phyloP scores from a whole-genome alignment of 2,888 invertebrate genomes.

The Nemotelus pantherinus region DNA sequence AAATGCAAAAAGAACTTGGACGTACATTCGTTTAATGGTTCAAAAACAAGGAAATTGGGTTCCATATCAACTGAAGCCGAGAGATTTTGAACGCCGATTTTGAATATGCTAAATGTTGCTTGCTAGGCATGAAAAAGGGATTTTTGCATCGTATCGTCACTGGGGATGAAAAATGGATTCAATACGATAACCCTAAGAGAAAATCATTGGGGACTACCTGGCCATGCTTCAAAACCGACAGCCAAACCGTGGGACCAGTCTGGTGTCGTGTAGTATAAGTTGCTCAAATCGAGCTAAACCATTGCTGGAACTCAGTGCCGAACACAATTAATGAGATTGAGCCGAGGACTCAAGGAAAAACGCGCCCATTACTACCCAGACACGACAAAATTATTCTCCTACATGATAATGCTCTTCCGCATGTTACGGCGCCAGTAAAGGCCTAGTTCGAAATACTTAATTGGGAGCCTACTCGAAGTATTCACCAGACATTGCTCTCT shows the following conservation, averaged over 20 bases:
- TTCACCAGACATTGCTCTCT: conserved; percentile 38
- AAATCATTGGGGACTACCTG: conserved; percentile 16
- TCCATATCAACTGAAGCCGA: no score
- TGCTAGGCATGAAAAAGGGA: conserved; percentile 14
- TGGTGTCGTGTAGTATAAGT: conserved; percentile 39
- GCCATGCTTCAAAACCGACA: conserved; percentile 5
- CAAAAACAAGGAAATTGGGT: no score
- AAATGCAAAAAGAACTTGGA: no score
- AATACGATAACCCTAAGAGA: conserved; percentile 43
- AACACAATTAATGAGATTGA: conserved; percentile 34
- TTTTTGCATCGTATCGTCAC: conserved; percentile 40
- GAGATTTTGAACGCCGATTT: no score
- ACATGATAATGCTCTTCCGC: conserved; percentile 38
- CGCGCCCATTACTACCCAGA: conserved; percentile 39
- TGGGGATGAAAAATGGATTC: conserved; percentile 42
- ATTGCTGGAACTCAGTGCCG: conserved; percentile 31
- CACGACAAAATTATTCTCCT: conserved; percentile 21
- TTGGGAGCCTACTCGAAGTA: conserved; percentile 46
- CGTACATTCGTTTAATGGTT: no score
- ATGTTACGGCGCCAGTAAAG: conserved; percentile 8
- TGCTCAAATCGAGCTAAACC: conserved; percentile 44
- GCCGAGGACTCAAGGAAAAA: conserved; percentile 27
- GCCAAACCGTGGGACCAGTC: conserved; percentile 40
- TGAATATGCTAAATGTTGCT: conserved; percentile 24
- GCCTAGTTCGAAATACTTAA: conserved; percentile 25